Evolutionary conservation across 2,113 vertebrate species (phyloP), one percentile per base, ranked within the genome.

Genomic region (Oreochromis tanganicae): DNA sequence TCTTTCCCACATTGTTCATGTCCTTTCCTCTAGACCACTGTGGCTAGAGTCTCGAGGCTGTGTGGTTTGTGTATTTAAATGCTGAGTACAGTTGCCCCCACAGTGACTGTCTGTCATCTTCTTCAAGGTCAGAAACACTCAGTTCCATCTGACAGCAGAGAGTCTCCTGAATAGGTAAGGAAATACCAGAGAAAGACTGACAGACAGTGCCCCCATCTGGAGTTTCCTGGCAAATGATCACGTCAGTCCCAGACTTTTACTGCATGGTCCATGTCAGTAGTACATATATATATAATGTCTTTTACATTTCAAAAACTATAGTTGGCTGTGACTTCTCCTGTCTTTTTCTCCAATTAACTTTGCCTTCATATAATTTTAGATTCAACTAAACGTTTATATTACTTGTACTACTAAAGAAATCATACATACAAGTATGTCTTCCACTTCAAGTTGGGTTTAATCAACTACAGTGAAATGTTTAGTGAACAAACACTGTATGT

Each of bases 401-500:
- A 1, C 13, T 82, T 34, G 29, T 36, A 63, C 59, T 36, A 63
- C 59, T 63, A 48, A 50, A 6, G 10, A 80, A 17, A 85, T 21
- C 2, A 9, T 29, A 13, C 41, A 43, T 54, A 21, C 14, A 29
- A 50, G 6, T 24, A 7, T 34, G 63, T 52, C 41, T 27, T 32
- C 16, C 19, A 85, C 82, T 79, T 87, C 24, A 54, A 87, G 78
- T 43, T 79, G 73, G 50, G 57, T 92, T 87, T 56, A 88, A 84
- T 78, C 81, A 91, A 88, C 82, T 80, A 82, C 89, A 85, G 87
- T 55, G 84, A 91, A 90, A 84, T 89, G 89, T 93, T 93, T 86
- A 87, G 84, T 57, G 88, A 94, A 88, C 88, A 95, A 95, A 92
- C 90, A 94, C 71, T 82, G 84, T 85, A 80, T 19, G 75, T 73